Base-by-base conservation (phyloP, 2,888 invertebrate species). In the Dendrolimus houi region DNA sequence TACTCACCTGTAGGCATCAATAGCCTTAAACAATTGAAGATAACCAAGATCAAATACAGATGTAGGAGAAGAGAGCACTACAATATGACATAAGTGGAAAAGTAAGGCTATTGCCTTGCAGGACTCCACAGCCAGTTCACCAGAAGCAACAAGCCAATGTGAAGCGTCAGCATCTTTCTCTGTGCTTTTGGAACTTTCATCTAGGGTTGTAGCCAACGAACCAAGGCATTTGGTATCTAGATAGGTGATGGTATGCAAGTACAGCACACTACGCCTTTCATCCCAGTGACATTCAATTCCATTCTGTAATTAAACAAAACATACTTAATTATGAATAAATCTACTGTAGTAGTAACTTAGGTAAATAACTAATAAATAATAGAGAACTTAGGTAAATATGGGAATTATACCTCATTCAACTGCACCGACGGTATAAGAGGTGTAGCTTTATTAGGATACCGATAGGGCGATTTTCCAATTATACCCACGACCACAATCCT, bases 21-120 rank as follows among this genome's bases (percentile, higher is more conserved):
- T 86, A 57, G 96, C 94, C 82, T 96, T 94, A 74, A 97, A 96
- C 59, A 96, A 88, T 72, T 96, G 94, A 55, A 97, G 86, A 70
- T 96, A 94, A 66, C 95, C 95, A 17, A 95, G 92, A 85, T 98
- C 98, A 87, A 97, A 96, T 0, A 79, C 87, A 47, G 75, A 85
- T 62, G 81, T 92, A 61, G 79, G 93, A 60, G 77, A 92, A 9
- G 73, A 93, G 63, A 78, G 71, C 53, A 91, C 79, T 14, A 97
- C 92, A 61, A 97, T 93, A 72, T 97, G 97, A 61, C 96, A 96
- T 54, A 96, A 85, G 68, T 96, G 95, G 75, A 96, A 95, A 13
- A 97, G 86, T 60, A 96, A 88, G 2, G 97, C 91, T 57, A 98
- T 85, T 53, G 93, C 93, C 69, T 94, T 93, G 14, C 96, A 95